A percentile compares a stretch with the other conserved stretches of the same genome.
phyloP scores from a whole-genome alignment of 2,797 vertebrate genomes.

The Trachops cirrhosus region DNA sequence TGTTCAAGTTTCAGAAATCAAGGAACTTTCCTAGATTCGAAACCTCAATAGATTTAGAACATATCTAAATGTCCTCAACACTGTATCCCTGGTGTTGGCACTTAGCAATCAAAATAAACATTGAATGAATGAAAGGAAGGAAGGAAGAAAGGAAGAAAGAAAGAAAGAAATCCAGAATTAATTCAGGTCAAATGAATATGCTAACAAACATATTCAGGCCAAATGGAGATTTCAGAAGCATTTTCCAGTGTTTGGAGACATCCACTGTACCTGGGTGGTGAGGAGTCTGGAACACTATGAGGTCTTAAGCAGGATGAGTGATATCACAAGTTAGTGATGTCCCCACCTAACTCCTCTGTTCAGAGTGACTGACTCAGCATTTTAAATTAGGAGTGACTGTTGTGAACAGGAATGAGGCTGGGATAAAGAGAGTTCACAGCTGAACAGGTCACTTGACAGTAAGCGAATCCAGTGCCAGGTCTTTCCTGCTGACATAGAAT shows the following conservation, averaged over 20 bases:
- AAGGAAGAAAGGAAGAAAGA: neutral
- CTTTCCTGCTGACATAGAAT: constrained; percentile 80
- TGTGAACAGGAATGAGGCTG: constrained; percentile 43
- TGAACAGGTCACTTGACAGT: constrained; percentile 77
- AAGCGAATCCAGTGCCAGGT: constrained; percentile 70
- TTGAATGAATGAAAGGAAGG: neutral
- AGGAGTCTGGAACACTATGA: neutral
- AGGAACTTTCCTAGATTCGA: neutral
- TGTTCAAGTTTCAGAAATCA: neutral
- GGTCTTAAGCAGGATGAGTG: neutral
- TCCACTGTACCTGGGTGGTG: neutral
- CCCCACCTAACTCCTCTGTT: neutral
- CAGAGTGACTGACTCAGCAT: constrained; percentile 50
- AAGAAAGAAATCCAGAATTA: neutral
- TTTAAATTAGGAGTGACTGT: constrained; percentile 41
- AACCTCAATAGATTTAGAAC: neutral
- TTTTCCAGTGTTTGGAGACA: neutral
- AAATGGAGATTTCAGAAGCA: neutral
- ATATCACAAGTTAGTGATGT: neutral
- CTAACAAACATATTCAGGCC: neutral
- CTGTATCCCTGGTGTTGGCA: neutral
- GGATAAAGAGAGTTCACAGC: constrained; percentile 54
- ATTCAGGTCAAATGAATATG: neutral
- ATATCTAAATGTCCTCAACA: neutral
- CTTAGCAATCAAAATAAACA: neutral